Base-by-base conservation (phyloP, 2,113 vertebrate genomes). In the Oophaga pumilio region DNA sequence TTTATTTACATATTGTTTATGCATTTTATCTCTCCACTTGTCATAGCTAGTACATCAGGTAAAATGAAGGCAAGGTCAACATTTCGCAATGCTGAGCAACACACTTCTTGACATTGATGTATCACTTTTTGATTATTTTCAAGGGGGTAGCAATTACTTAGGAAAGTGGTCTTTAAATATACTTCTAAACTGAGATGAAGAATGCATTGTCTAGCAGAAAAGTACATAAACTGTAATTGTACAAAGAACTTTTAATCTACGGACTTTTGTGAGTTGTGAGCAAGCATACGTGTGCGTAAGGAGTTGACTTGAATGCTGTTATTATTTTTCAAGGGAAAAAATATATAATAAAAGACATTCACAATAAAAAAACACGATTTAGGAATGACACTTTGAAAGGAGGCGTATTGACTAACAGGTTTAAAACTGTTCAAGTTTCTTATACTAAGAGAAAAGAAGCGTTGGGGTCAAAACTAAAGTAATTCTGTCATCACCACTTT, bases 41-140 rank as follows among this genome's bases (percentile, higher is more conserved):
- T 88, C 86, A 88, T 66, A 53, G 80, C 49, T 33, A 64, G 86
- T 76, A 83, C 86, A 83, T 88, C 86, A 83, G 80, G 80, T 83
- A 68, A 76, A 83, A 76, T 83, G 80, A 88, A 88, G 76, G 69
- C 86, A 88, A 88, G 86, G 86, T 88, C 86, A 83, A 83, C 79
- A 52, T 50, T 74, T 49, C 43, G 33, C 80, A 66, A 57, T 88
- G 71, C 80, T 88, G 57, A 76, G 43, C 76, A 83, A 43, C 71
- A 68, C 24, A 83, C 26, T 83, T 88, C 59, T 88, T 88, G 86
- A 88, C 86, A 88, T 88, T 88, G 86, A 88, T 83, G 79, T 88
- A 88, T 88, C 80, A 83, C 79, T 88, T 88, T 88, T 88, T 88
- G 80, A 88, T 88, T 88, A 88, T 88, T 88, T 88, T 74, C 79